Percentiles rank a stretch among this genome's conserved stretches.
phyloP scores from a whole-genome alignment of 2,113 vertebrate genomes.

The Lamprotornis superbus region DNA sequence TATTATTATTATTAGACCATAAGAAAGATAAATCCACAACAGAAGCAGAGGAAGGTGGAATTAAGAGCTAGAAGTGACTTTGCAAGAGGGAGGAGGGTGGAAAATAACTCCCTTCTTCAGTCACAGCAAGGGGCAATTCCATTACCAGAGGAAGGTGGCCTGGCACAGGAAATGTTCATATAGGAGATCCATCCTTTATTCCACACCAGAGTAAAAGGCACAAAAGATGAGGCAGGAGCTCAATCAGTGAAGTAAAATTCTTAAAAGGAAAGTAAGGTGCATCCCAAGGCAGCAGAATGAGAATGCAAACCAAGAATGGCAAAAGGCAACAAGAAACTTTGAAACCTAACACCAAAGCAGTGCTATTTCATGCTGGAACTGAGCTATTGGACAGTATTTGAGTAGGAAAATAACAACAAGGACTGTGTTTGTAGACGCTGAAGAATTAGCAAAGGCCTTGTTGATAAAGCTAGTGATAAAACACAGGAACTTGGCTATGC shows the following conservation, averaged over 20 bases:
- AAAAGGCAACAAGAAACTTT: neutral
- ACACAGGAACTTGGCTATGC: neutral
- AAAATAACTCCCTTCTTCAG: constrained; percentile 10
- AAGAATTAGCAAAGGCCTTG: neutral
- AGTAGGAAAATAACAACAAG: neutral
- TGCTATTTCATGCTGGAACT: neutral
- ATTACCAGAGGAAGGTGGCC: neutral
- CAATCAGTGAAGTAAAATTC: neutral
- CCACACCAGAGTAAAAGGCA: neutral
- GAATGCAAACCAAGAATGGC: neutral
- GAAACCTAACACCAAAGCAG: neutral
- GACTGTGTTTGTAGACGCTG: neutral
- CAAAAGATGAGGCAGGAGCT: neutral
- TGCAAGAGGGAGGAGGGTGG: neutral
- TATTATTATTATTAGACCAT: constrained; percentile 57
- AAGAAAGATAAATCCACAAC: constrained; percentile 40
- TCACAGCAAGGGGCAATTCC: neutral
- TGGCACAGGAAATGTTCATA: neutral
- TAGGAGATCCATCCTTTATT: neutral
- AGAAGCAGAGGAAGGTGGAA: constrained; percentile 27
- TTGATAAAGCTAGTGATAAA: neutral
- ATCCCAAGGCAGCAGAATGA: neutral
- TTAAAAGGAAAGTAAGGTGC: neutral
- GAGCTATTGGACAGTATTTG: neutral
- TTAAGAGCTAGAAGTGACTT: constrained; percentile 29